Evolutionary conservation across 2,113 vertebrate species (phyloP), one percentile per base, ranked within the genome.

Genomic region (Trogon melanurus): DNA sequence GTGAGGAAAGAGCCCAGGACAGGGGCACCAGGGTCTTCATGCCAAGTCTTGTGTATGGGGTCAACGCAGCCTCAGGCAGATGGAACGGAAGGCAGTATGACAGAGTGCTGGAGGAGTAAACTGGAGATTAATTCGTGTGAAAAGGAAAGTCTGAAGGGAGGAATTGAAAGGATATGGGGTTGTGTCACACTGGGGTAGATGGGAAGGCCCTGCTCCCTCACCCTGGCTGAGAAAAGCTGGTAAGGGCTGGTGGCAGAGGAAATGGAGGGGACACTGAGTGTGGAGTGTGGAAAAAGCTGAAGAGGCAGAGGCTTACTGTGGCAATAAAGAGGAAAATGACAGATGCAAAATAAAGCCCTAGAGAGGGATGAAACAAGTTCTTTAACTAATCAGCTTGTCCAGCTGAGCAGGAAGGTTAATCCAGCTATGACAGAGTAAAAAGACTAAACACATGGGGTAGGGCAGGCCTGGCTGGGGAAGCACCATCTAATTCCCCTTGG

Each of bases 361-460:
- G 67, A 92, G 66, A 91, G 51, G 76, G 81, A 92, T 94, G 79
- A 95, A 94, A 90, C 85, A 79, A 89, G 69, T 94, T 91, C 66
- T 96, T 95, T 88, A 89, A 93, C 87, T 96, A 97, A 97, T 96
- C 96, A 93, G 93, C 88, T 96, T 96, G 88, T 78, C 88, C 79
- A 81, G 81, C 76, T 94, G 80, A 94, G 76, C 29, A 1, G 91
- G 83, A 71, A 64, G 57, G 67, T 93, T 97, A 96, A 96, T 97
- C 96, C 90, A 62, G 88, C 92, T 89, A 10, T 50, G 25, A 66
- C 3, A 2, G 56, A 92, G 10, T 48, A 67, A 95, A 96, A 97
- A 94, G 45, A 65, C 64, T 80, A 71, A 95, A 93, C 44, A 54
- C 26, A 65, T 11, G 34, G 48, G 79, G 41, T 45, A 79, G 50